Percentiles rank a stretch among this genome's conserved stretches.
These are phyloP conservation scores for Hirundo rustica DNA, from an alignment of 2,797 vertebrate genomes.

Conservation along the genomic window DNA sequence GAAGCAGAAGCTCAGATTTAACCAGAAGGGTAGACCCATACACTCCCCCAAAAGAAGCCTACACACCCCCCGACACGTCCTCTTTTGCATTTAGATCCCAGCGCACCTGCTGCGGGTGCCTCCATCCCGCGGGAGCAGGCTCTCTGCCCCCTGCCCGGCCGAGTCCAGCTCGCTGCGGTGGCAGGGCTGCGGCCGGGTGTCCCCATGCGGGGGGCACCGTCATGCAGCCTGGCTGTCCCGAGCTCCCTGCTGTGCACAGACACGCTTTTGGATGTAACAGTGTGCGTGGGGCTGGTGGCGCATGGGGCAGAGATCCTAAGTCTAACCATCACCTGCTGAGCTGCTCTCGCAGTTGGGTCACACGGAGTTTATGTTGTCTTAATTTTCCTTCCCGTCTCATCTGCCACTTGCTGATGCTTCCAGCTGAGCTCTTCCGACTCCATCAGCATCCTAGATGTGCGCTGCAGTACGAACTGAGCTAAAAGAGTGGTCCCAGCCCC, in stretches of 20 bases:
- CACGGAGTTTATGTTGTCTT: not conserved
- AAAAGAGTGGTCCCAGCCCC: not conserved
- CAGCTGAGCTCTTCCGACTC: not conserved
- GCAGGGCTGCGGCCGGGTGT: not conserved
- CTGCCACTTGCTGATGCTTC: not conserved
- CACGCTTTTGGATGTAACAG: fast-evolving
- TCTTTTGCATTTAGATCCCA: not conserved
- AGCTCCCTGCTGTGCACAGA: not conserved
- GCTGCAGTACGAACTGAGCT: not conserved
- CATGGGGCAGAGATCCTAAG: not conserved
- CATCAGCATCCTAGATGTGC: not conserved
- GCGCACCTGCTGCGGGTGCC: not conserved
- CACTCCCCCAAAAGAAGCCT: not conserved
- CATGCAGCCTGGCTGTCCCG: not conserved
- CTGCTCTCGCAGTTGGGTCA: not conserved
- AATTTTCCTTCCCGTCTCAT: not conserved
- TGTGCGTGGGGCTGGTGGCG: not conserved
- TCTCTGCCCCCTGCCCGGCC: too few relatives aligned
- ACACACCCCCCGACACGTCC: fast-evolving
- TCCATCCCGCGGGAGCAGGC: too few relatives aligned
- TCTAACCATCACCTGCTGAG: not conserved
- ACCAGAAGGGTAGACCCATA: not conserved
- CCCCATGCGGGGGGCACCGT: fast-evolving
- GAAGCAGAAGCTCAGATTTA: not conserved
- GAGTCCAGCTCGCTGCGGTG: too few relatives aligned